A percentile compares a stretch with the other conserved stretches of the same genome.
Conservation (phyloP, 2,113 vertebrate species). For the Nothobranchius kuhntae region DNA sequence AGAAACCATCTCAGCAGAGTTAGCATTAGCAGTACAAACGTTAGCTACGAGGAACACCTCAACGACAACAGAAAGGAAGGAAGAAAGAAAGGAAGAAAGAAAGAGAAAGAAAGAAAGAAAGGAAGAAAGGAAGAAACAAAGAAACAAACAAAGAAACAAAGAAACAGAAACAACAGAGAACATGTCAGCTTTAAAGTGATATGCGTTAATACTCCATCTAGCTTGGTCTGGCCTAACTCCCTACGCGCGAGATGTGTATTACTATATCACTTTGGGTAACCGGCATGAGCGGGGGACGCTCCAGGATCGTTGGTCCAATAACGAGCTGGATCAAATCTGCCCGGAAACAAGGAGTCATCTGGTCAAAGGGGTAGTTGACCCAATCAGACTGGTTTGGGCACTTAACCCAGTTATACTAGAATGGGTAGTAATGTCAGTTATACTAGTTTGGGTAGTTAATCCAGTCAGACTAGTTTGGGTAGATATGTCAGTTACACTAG, state of each 20-base stretch:
- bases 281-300: slow-evolving; percentile 87
- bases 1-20: slow-evolving; percentile 48
- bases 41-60: slow-evolving; percentile 46
- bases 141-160: slow-evolving; percentile 37
- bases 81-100: background rate
- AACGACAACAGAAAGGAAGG: slow-evolving; percentile 24
- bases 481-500: no score
- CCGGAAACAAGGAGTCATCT: no score
- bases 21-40: slow-evolving; percentile 43
- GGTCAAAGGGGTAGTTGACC: no score
- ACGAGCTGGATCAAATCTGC: background rate
- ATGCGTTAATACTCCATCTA: slow-evolving; percentile 95
- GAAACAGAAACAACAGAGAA: slow-evolving; percentile 62
- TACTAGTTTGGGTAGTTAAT: no score
- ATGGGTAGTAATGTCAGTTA: no score
- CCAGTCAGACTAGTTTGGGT: no score
- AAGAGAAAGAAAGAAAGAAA: no score
- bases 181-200: slow-evolving; percentile 91
- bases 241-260: slow-evolving; percentile 94
- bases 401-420: no score
- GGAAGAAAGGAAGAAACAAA: background rate
- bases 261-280: slow-evolving; percentile 99
- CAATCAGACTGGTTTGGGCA: no score
- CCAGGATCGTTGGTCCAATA: slow-evolving; percentile 38
- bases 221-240: slow-evolving; percentile 82